phyloP scores from a whole-genome alignment of 2,888 invertebrate species.

The Physocephala rufipes region DNA sequence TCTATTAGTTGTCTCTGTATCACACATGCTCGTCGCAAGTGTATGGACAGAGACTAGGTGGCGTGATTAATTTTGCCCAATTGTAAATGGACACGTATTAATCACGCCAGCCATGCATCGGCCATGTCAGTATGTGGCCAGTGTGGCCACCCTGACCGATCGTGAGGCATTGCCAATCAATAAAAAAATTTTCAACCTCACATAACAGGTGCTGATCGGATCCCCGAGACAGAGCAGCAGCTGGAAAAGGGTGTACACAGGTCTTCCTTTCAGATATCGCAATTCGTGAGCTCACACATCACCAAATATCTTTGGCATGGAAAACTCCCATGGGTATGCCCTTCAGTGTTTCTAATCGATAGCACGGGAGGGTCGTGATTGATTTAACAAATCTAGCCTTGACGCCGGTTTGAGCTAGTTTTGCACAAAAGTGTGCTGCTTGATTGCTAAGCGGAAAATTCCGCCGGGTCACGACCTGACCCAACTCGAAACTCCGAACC shows the following conservation, averaged over 20 bases:
- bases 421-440: neutral
- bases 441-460: neutral
- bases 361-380: neutral
- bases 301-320: no score
- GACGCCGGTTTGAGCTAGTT: neutral
- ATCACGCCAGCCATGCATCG: no score
- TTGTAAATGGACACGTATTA: no score
- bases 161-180: no score
- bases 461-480: constrained; percentile 6
- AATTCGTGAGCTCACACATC: neutral
- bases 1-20: no score
- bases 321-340: neutral
- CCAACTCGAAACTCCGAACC: neutral
- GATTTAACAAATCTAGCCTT: neutral
- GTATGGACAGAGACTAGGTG: no score
- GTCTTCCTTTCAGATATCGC: neutral
- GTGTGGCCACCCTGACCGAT: no score
- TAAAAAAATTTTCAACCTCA: no score
- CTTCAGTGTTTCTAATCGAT: neutral
- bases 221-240: neutral
- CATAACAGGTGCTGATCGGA: neutral
- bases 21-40: no score
- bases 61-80: no score
- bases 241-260: no score
- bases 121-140: no score